Evolutionary conservation across 2,888 invertebrate genomes (phyloP).

Genomic region (Crioceris asparagi): DNA sequence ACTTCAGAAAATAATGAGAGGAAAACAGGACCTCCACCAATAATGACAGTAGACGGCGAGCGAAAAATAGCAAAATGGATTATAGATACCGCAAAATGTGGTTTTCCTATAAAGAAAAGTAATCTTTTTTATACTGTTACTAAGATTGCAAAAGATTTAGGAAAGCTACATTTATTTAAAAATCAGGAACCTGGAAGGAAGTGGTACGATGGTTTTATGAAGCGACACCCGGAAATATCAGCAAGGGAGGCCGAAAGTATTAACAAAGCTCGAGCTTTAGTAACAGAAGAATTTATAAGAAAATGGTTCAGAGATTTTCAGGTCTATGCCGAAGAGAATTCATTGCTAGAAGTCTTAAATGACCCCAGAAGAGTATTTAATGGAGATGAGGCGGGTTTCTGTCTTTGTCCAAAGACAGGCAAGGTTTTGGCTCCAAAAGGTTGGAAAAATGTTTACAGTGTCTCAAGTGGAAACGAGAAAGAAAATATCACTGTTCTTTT

Average conservation of each 20-base stretch:
- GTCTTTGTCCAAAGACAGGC: slow-evolving; percentile 22
- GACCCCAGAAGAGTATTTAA: slow-evolving; percentile 24
- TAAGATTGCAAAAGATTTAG: slow-evolving; percentile 15
- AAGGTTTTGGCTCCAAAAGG: slow-evolving; percentile 16
- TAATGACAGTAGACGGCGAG: slow-evolving; percentile 15
- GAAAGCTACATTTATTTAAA: slow-evolving; percentile 6
- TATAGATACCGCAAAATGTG: slow-evolving; percentile 22
- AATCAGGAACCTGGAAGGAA: slow-evolving; percentile 14
- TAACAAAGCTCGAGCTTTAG: slow-evolving; percentile 7
- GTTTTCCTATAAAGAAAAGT: slow-evolving; percentile 24
- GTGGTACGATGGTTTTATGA: slow-evolving; percentile 24
- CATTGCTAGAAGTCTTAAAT: slow-evolving; percentile 9
- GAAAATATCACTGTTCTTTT: slow-evolving; percentile 23
- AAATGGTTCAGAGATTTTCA: slow-evolving; percentile 8
- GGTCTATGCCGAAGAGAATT: slow-evolving; percentile 3
- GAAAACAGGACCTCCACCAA: slow-evolving; percentile 1
- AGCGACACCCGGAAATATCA: slow-evolving; percentile 19
- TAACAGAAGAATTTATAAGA: slow-evolving; percentile 12
- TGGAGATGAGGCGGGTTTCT: slow-evolving; percentile 28
- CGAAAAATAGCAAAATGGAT: slow-evolving; percentile 22
- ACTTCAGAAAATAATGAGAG: background rate
- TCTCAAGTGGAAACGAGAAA: slow-evolving; percentile 20
- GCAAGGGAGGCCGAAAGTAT: slow-evolving; percentile 7
- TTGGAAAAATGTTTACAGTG: slow-evolving; percentile 17
- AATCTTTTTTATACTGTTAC: slow-evolving; percentile 22